These are phyloP conservation scores for Muscidifurax raptorellus DNA, from an alignment of 1,140 invertebrate genomes.

Conservation along the genomic window DNA sequence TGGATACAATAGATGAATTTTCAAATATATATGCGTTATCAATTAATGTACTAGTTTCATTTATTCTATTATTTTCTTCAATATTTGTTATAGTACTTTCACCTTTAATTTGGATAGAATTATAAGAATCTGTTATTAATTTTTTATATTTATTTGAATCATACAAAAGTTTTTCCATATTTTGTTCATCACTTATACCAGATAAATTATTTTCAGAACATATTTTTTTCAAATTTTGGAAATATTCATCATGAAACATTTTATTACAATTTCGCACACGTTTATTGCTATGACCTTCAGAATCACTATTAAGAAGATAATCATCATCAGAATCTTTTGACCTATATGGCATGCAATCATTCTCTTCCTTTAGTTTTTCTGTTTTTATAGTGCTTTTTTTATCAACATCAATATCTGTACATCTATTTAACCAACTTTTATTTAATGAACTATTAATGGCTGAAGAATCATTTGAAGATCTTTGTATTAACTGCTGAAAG, in stretches of 20 bases:
- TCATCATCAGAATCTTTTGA: slow-evolving; percentile 75
- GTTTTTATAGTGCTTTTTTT: slow-evolving; percentile 20
- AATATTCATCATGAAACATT: neutral
- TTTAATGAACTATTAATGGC: slow-evolving; percentile 72
- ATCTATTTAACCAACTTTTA: slow-evolving; percentile 77
- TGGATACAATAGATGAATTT: neutral
- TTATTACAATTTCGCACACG: slow-evolving; percentile 65
- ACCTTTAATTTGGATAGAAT: neutral
- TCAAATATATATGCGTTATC: neutral
- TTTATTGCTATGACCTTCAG: slow-evolving; percentile 76
- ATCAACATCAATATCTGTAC: slow-evolving; percentile 58
- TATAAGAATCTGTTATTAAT: too few relatives aligned
- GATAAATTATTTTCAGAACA: neutral
- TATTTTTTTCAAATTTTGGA: neutral
- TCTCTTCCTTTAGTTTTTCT: neutral
- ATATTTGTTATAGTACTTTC: neutral
- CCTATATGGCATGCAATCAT: neutral
- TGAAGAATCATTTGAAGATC: slow-evolving; percentile 12
- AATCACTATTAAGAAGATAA: slow-evolving; percentile 81
- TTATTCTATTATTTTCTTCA: neutral
- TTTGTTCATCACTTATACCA: too few relatives aligned
- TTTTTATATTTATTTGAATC: too few relatives aligned
- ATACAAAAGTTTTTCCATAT: too few relatives aligned
- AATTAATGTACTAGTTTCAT: too few relatives aligned
- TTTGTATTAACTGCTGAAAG: slow-evolving; percentile 66